Base-by-base conservation (phyloP, 2,888 invertebrate species). In the Eupithecia centaureata region DNA sequence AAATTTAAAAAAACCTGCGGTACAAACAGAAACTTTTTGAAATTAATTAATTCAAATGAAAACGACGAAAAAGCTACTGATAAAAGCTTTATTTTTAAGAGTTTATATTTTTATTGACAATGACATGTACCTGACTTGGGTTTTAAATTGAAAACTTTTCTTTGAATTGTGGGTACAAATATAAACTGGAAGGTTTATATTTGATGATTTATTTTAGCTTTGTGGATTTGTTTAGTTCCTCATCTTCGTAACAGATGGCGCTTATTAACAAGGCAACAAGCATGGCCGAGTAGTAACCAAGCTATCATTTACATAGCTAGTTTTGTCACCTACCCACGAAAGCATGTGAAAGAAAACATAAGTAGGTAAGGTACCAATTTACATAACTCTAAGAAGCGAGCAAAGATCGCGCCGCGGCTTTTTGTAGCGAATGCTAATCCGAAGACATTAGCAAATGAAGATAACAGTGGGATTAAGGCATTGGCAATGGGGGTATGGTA, bases 381-480 rank as follows among this genome's bases (percentile, higher is more conserved):
- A 47, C 47, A 47, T 47, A 70, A 72, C 68, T 72, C 61, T 47
- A 56, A 28, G 67, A 63, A 69, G 58, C 47, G 63, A 59, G 56
- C 69, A 67, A 64, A 73, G 63, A 62, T 60, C 58, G 42, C 52
- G 60, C 58, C 65, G 62, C 68, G 61, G 38, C 70, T 66, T 66
- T 65, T 67, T 65, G 74, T 68, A 64, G 72, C 63, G 74, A 84
- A 93, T 92, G 92, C 91, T 90, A 93, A 92, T 93, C 80, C 78
- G 67, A 79, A 85, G 89, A 88, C 92, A 91, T 93, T 93, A 92
- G 89, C 86, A 86, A 78, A 85, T 83, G 80, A 80, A 88, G 92
- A 92, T 92, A 92, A 92, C 90, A 87, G 85, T 82, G 79, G 92
- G 91, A 92, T 92, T 92, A 92, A 84, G 79, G 73, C 85, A 86